Evolutionary conservation across 64 coral and sea anemone genomes (phyloP).

Genomic region (Stylophora pistillata): DNA sequence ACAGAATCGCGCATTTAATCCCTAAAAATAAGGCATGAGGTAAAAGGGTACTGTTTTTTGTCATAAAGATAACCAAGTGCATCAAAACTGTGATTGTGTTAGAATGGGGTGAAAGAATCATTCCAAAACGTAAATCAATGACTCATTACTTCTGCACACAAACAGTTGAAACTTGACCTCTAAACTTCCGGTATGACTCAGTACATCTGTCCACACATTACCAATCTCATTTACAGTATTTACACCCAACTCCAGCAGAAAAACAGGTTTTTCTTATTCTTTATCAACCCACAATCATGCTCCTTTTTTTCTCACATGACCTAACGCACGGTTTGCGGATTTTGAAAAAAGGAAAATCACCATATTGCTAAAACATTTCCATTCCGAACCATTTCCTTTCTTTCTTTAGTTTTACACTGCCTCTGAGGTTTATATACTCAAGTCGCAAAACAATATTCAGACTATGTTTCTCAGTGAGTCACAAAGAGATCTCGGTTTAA

Average conservation of each 20-base stretch:
- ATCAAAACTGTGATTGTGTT: neutral
- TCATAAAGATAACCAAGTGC: neutral
- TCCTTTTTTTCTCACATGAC: no score
- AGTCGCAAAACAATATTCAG: no score
- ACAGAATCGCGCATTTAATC: neutral
- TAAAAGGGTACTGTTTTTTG: neutral
- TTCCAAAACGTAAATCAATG: neutral
- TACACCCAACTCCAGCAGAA: neutral
- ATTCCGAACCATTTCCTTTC: no score
- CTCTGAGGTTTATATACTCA: no score
- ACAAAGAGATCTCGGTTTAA: no score
- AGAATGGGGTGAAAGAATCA: neutral
- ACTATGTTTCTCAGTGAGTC: no score
- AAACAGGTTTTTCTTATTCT: neutral
- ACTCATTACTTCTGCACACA: neutral
- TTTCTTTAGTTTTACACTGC: no score
- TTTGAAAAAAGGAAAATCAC: neutral
- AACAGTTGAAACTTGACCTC: constrained; percentile 14
- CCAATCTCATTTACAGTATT: neutral
- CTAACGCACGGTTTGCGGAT: no score
- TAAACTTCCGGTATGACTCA: neutral
- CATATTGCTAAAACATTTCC: no score
- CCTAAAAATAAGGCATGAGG: neutral
- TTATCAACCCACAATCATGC: no score
- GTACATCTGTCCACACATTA: neutral